These are phyloP conservation scores for Ataeniobius toweri DNA, from an alignment of 2,797 vertebrate genomes.

Conservation along the genomic window DNA sequence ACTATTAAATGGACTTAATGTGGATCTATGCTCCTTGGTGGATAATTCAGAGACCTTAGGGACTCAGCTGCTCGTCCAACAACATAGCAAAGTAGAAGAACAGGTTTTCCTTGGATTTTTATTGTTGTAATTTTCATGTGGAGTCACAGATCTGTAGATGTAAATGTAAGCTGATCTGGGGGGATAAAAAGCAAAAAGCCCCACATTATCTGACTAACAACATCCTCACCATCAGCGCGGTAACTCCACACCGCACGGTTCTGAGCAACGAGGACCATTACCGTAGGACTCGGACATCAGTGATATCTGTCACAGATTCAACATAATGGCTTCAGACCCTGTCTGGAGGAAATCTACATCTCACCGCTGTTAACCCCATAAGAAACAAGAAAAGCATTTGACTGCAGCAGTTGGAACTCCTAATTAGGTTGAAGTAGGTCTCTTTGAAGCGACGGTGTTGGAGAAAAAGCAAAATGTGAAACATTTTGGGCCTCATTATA, in stretches of 20 bases:
- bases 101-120: slow-evolving; percentile 49
- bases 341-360: slow-evolving; percentile 67
- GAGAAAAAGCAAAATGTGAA: slow-evolving; percentile 79
- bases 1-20: slow-evolving; percentile 47
- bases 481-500: slow-evolving; percentile 82
- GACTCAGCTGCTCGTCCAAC: slow-evolving; percentile 60
- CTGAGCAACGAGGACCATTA: slow-evolving; percentile 43
- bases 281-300: slow-evolving; percentile 50
- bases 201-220: slow-evolving; percentile 47
- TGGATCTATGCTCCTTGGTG: slow-evolving; percentile 58
- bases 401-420: slow-evolving; percentile 73
- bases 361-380: slow-evolving; percentile 70
- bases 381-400: slow-evolving; percentile 72
- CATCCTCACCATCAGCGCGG: slow-evolving; percentile 38
- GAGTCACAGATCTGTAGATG: slow-evolving; percentile 53
- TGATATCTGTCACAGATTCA: slow-evolving; percentile 65
- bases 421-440: slow-evolving; percentile 80
- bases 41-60: slow-evolving; percentile 42
- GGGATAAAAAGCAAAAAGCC: slow-evolving; percentile 41
- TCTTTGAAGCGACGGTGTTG: slow-evolving; percentile 79
- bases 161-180: slow-evolving; percentile 49
- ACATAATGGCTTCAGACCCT: slow-evolving; percentile 65
- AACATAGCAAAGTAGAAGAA: slow-evolving; percentile 45
- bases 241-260: slow-evolving; percentile 35
- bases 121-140: slow-evolving; percentile 25